Evolutionary conservation across 2,113 vertebrate species (phyloP).

Genomic region (Rhabdomys dilectus): DNA sequence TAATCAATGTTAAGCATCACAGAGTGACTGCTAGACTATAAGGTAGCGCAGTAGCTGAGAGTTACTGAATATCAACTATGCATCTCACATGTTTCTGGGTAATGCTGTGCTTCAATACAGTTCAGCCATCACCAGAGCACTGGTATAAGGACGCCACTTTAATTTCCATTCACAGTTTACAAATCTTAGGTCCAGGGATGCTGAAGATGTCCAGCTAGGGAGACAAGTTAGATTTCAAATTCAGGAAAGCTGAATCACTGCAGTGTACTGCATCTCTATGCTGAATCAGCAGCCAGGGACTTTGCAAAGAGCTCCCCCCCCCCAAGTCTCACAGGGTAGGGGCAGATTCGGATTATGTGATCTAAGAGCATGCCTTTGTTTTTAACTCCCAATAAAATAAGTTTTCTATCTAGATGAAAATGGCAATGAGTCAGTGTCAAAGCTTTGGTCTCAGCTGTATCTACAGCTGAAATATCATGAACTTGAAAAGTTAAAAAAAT

Average conservation of each 20-base stretch:
- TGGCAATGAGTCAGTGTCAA: background rate
- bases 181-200: background rate
- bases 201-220: background rate
- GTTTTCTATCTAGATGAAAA: background rate
- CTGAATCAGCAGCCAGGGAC: background rate
- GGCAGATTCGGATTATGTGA: background rate
- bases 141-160: background rate
- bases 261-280: background rate
- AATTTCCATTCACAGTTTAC: background rate
- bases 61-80: background rate
- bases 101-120: background rate
- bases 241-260: background rate
- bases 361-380: background rate
- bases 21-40: background rate
- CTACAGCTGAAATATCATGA: slow-evolving; percentile 40
- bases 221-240: background rate
- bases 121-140: background rate
- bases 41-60: background rate
- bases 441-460: background rate
- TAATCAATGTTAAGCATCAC: background rate
- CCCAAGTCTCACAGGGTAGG: background rate
- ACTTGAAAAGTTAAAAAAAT: slow-evolving; percentile 16
- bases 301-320: background rate
- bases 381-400: slow-evolving; percentile 21
- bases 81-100: background rate